Conservation (phyloP, 2,797 vertebrate species). For the Bradypodion ventrale region DNA sequence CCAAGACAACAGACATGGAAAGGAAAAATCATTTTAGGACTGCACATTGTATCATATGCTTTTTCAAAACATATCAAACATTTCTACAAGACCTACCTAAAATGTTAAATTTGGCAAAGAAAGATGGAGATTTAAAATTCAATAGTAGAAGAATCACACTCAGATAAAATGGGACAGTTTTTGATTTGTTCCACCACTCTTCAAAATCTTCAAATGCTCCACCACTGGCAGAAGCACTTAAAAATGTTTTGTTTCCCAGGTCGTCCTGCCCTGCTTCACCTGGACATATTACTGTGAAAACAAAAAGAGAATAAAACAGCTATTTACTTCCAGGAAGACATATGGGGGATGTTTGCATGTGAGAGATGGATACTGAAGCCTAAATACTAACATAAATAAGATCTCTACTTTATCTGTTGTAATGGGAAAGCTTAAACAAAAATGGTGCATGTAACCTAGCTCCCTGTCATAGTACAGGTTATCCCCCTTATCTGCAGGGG, state of each 20-base stretch:
- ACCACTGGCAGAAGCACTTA: conserved; percentile 64
- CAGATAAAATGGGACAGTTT: conserved; percentile 90
- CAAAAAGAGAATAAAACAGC: conserved; percentile 33
- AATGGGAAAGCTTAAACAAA: neutral
- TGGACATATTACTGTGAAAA: conserved; percentile 87
- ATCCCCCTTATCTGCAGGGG: no score
- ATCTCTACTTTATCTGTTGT: neutral
- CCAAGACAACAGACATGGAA: neutral
- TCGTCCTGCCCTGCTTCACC: conserved; percentile 64
- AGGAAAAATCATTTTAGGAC: neutral
- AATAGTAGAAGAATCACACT: conserved; percentile 88
- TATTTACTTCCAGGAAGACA: conserved; percentile 17
- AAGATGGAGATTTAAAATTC: conserved; percentile 94
- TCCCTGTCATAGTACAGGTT: neutral
- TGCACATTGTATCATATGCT: neutral
- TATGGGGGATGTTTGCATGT: neutral
- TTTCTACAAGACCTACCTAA: conserved; percentile 78
- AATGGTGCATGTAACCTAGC: neutral
- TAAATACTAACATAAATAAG: neutral
- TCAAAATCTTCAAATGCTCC: conserved; percentile 71
- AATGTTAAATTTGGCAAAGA: conserved; percentile 96
- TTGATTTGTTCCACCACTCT: conserved; percentile 89
- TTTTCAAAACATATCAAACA: neutral
- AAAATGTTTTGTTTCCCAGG: conserved; percentile 63
- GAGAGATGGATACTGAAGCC: neutral